A percentile compares a stretch with the other conserved stretches of the same genome.
These are phyloP conservation scores for Andrena trimmerana DNA, from an alignment of 2,888 invertebrate genomes.

Conservation along the genomic window DNA sequence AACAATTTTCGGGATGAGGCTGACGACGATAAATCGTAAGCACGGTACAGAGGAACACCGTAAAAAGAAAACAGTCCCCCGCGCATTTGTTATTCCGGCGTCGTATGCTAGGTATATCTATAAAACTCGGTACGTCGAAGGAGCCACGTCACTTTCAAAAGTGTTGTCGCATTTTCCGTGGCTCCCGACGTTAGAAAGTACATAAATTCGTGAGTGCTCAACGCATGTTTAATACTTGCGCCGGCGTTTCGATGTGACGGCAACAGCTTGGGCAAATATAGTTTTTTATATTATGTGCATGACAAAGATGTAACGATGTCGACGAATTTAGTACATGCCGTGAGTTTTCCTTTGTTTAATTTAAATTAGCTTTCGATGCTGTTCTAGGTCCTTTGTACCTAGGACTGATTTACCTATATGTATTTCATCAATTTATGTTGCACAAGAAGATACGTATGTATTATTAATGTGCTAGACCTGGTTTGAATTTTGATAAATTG, in stretches of 20 bases:
- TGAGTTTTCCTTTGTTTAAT: too few relatives aligned
- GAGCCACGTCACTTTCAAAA: constrained; percentile 68
- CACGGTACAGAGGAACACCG: constrained; percentile 47
- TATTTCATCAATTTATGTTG: too few relatives aligned
- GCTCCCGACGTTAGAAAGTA: constrained; percentile 49
- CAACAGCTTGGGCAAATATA: constrained; percentile 22
- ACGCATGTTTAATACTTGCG: constrained; percentile 45
- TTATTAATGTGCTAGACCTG: too few relatives aligned
- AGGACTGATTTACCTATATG: too few relatives aligned
- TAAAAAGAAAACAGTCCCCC: constrained; percentile 67
- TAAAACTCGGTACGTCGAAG: constrained; percentile 69
- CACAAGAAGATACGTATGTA: too few relatives aligned
- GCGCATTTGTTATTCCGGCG: constrained; percentile 73
- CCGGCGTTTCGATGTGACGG: constrained; percentile 7
- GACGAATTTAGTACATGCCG: not conserved
- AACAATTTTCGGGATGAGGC: constrained; percentile 75
- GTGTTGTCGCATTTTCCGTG: constrained; percentile 64
- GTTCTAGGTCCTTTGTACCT: too few relatives aligned
- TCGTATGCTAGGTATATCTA: constrained; percentile 69
- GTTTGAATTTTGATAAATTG: too few relatives aligned
- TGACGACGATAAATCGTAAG: constrained; percentile 73
- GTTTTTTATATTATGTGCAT: constrained; percentile 26
- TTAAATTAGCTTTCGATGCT: too few relatives aligned
- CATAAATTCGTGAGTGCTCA: constrained; percentile 52
- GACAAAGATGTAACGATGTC: not conserved